A percentile compares a stretch with the other conserved stretches of the same genome.
Conservation (phyloP, 2,113 vertebrate species). For the Paramormyrops kingsleyae region DNA sequence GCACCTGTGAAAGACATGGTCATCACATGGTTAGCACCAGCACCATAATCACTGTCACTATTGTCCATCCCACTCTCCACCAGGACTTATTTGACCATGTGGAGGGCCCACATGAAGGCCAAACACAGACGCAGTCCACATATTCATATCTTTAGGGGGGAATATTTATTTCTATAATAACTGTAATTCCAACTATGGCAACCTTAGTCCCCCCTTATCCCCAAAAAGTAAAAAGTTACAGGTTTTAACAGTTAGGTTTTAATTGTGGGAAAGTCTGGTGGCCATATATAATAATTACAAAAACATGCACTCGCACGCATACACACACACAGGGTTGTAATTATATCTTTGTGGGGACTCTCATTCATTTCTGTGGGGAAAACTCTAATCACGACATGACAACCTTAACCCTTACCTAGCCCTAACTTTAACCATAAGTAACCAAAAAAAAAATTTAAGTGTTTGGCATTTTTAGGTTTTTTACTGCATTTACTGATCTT, state of each 20-base stretch:
- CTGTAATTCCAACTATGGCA: neutral
- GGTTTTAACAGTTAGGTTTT: too few relatives aligned
- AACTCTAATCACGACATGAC: neutral
- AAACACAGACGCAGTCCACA: neutral
- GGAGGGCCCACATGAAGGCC: neutral
- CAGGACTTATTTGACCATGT: neutral
- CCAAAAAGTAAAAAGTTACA: too few relatives aligned
- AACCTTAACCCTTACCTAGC: neutral
- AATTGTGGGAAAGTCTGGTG: too few relatives aligned
- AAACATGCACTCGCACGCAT: too few relatives aligned
- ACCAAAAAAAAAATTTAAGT: neutral
- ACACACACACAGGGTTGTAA: too few relatives aligned
- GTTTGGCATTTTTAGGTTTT: neutral
- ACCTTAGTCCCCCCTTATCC: neutral
- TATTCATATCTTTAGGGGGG: neutral
- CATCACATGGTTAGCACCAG: neutral
- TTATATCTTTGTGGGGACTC: too few relatives aligned
- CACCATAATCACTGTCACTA: neutral
- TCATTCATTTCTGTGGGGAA: too few relatives aligned
- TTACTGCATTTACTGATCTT: neutral
- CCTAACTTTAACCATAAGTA: neutral
- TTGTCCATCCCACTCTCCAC: too few relatives aligned
- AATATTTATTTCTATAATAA: neutral
- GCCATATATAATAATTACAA: too few relatives aligned
- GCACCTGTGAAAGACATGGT: constrained; percentile 62